Evolutionary conservation across 2,888 invertebrate genomes (phyloP), one percentile per base, ranked within the genome.

Genomic region (Helicoverpa assulta): DNA sequence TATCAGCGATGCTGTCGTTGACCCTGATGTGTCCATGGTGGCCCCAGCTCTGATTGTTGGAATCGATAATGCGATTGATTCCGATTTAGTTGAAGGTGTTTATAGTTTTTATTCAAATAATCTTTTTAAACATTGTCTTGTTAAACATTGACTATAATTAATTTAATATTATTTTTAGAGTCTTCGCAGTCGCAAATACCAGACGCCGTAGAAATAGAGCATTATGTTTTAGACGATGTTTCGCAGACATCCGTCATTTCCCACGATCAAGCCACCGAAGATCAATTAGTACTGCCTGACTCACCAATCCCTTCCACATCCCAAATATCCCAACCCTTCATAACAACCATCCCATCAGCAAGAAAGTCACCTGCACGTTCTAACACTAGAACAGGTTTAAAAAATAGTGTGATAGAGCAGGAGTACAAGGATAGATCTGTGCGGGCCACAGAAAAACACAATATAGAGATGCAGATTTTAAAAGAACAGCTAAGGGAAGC

Each of bases 401-500:
- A 21, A 52, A 18, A 52, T 18, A 21, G 8, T 18, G 10, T 53
- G 5, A 61, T 53, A 53, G n/a, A 61, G 53, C 37, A 53, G 21
- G 37, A 61, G 50, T 61, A 61, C 53, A 61, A 53, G 21, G 51
- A 61, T 53, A 37, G 37, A 61, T 47, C 26, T 54, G 54, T 21
- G 26, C 59, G 69, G 58, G 65, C 64, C 37, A 19, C 10, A 12
- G 65, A 60, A 40, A 55, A 58, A 14, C 70, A 70, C 12, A 18
- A 64, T 52, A 43, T 70, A 40, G 56, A 70, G 43, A 65, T 58
- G 50, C 59, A 60, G 37, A 56, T 69, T 18, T 37, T 69, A 14
- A 59, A 5, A 51, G 52, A 64, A 54, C 62, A 69, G 43, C 51
- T 69, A 21, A 64, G 55, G 47, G 69, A 64, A 70, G 64, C 69